phyloP scores from a whole-genome alignment of 2,888 invertebrate genomes.

The Archips xylosteana region DNA sequence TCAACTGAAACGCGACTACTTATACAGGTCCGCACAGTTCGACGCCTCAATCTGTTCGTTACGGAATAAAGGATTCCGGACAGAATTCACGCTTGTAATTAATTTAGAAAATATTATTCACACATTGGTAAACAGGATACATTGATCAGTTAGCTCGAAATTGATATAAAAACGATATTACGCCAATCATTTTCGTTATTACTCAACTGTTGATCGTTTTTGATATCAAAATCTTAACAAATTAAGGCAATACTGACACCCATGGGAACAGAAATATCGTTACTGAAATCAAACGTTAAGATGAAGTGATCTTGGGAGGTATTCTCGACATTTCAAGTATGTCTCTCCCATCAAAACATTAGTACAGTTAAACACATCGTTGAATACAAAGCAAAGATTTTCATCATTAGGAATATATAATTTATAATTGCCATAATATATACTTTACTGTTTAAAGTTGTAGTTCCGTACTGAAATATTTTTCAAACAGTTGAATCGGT shows the following conservation, averaged over 20 bases:
- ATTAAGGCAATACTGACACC: conserved; percentile 37
- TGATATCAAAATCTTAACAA: conserved; percentile 60
- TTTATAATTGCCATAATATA: conserved; percentile 34
- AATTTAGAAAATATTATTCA: conserved; percentile 35
- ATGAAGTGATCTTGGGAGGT: conserved; percentile 57
- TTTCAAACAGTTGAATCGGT: neutral
- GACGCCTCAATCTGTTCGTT: conserved; percentile 55
- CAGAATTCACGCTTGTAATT: conserved; percentile 64
- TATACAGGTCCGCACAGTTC: conserved; percentile 64
- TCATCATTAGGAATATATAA: conserved; percentile 2
- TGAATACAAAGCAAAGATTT: conserved; percentile 1
- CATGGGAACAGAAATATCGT: conserved; percentile 35
- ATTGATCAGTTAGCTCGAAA: conserved; percentile 49
- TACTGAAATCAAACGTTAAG: conserved; percentile 45
- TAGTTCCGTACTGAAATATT: neutral
- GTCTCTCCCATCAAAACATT: conserved; percentile 51
- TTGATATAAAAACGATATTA: conserved; percentile 58
- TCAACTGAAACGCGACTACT: conserved; percentile 68
- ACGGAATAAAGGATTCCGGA: conserved; percentile 63
- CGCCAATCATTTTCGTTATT: neutral
- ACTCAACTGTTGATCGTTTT: conserved; percentile 46
- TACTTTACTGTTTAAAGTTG: neutral
- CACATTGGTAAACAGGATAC: conserved; percentile 27
- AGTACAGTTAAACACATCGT: conserved; percentile 12
- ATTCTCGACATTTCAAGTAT: conserved; percentile 63